Base-by-base conservation (phyloP, 2,888 invertebrate species). In the Tanytarsus gracilentus region DNA sequence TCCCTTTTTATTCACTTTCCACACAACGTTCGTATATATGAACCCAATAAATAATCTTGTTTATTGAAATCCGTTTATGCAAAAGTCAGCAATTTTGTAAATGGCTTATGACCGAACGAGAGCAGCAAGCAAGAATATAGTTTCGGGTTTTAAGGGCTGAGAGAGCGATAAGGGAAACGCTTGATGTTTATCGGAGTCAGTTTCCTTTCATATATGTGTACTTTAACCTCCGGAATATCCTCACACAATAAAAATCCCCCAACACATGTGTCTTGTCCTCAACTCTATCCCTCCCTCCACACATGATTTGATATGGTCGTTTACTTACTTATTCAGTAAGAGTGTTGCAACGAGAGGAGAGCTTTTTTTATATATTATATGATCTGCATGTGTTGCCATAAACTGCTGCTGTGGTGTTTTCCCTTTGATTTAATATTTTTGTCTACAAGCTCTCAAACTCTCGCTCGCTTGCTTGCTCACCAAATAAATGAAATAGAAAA, bases 31-130 rank as follows among this genome's bases (percentile, higher is more conserved):
- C 27, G 27, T 26, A 14, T n/a, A n/a, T n/a, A n/a, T n/a, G 27
- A 14, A 16, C 58, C 27, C 44, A 23, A 58, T 58, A 58, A 58
- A 58, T 58, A 58, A 58, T 58, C 58, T 48, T 44, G 58, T 58
- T 58, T 58, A 48, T 48, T 58, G 58, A 48, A 48, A 58, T 44
- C 21, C 40, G n/a, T 30, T 36, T 53, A 44, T 44, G 44, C 44
- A 44, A 44, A 44, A 44, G 44, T 44, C 44, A 44, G 44, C 44
- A 44, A 44, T 44, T 44, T 18, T 44, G 8, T 18, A 18, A 44
- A 44, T 18, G 11, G 18, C 11, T 16, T 44, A 44, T 18, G 44
- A 44, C 44, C 18, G 21, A 44, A 44, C 18, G 21, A 23, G 23
- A n/a, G 23, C 14, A 18, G 8, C 18, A 16, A n/a, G 33, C 11